Conservation (phyloP, 2,797 vertebrate genomes). For the Anomalospiza imberbis region DNA sequence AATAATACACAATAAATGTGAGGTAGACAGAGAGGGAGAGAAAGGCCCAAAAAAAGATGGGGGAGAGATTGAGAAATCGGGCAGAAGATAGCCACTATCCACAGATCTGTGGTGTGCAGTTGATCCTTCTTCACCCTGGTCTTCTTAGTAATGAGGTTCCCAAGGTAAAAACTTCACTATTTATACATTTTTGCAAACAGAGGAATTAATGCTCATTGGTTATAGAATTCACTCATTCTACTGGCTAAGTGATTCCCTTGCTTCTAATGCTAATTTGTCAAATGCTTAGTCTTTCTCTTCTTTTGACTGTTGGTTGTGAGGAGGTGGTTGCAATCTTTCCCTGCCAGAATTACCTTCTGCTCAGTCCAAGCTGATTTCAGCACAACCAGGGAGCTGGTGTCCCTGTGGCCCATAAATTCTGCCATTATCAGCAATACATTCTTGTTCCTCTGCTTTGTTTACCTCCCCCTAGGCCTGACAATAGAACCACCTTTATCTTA, state of each 20-base stretch:
- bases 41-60: neutral
- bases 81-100: neutral
- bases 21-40: neutral
- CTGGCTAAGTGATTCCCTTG: neutral
- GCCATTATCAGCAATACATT: neutral
- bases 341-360: neutral
- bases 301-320: neutral
- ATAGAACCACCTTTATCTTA: neutral
- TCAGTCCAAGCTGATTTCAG: neutral
- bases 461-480: no score
- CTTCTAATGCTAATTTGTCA: neutral
- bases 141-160: neutral
- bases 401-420: neutral
- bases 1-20: neutral
- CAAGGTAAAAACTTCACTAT: neutral
- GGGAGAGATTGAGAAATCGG: neutral
- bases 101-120: fast-evolving
- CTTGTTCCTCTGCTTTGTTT: neutral
- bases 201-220: neutral
- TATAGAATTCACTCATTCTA: neutral
- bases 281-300: neutral
- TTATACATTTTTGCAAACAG: neutral
- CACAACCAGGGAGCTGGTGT: neutral
- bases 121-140: neutral
- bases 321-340: neutral